Conservation (phyloP, 1,140 invertebrate genomes). For the Linepithema humile region DNA sequence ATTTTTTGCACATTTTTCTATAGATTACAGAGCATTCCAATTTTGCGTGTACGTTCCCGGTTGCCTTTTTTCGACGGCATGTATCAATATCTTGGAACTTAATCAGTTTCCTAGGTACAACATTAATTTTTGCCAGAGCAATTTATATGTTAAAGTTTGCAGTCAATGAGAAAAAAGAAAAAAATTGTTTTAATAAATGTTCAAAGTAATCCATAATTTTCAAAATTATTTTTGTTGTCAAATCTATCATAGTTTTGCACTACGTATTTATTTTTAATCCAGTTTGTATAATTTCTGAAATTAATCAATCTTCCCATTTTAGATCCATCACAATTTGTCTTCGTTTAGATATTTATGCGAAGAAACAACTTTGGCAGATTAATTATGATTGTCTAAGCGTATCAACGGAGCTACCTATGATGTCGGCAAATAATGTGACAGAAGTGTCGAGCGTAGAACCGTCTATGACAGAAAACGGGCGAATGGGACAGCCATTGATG, state of each 20-base stretch:
- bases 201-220: neutral
- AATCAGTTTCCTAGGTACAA: constrained; percentile 70
- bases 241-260: neutral
- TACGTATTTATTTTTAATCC: neutral
- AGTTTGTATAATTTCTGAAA: neutral
- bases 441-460: neutral
- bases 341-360: constrained; percentile 68
- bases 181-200: neutral
- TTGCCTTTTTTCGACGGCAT: constrained; percentile 76
- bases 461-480: neutral
- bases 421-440: neutral
- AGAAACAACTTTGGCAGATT: constrained; percentile 73
- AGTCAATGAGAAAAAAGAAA: neutral
- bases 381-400: constrained; percentile 74
- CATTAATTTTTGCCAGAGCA: neutral
- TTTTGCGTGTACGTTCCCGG: constrained; percentile 75
- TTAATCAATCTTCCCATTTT: neutral
- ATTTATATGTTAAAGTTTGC: neutral
- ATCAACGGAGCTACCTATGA: constrained; percentile 59
- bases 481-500: neutral
- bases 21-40: constrained; percentile 71
- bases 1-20: constrained; percentile 17
- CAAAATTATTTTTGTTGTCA: neutral
- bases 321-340: constrained; percentile 75
- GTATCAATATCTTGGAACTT: constrained; percentile 73